phyloP scores from a whole-genome alignment of 2,888 invertebrate genomes.

The Slavum lentiscoides region DNA sequence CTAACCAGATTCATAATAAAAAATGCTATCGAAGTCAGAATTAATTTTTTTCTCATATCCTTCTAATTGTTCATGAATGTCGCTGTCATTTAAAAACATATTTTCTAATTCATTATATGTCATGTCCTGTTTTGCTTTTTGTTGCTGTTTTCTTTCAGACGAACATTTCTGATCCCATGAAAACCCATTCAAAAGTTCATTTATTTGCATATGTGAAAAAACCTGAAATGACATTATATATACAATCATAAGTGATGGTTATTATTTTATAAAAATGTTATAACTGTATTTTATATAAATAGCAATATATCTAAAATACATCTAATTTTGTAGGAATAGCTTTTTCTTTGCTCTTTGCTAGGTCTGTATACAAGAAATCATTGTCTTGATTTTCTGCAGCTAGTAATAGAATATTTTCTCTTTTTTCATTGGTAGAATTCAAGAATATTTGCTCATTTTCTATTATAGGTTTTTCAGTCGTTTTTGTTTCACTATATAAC shows the following conservation, averaged over 20 bases:
- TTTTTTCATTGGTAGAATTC: constrained; percentile 2
- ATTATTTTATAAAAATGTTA: neutral
- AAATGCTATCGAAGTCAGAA: constrained; percentile 35
- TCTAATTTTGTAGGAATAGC: constrained; percentile 14
- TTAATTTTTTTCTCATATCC: constrained; percentile 38
- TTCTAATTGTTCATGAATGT: neutral
- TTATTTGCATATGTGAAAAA: constrained; percentile 41
- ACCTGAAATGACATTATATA: constrained; percentile 13
- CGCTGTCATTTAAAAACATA: constrained; percentile 29
- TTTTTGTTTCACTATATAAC: constrained; percentile 18
- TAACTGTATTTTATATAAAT: neutral
- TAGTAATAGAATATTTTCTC: constrained; percentile 33
- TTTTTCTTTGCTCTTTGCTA: constrained; percentile 9
- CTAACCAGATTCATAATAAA: constrained; percentile 41
- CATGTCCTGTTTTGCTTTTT: constrained; percentile 42
- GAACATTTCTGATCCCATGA: constrained; percentile 29
- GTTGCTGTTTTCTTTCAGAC: constrained; percentile 26
- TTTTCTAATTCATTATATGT: constrained; percentile 39
- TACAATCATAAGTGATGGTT: neutral
- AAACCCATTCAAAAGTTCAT: constrained; percentile 26
- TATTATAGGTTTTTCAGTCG: neutral
- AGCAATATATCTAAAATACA: constrained; percentile 14
- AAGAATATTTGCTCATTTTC: constrained; percentile 1
- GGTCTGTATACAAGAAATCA: constrained; percentile 22
- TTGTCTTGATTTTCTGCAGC: constrained; percentile 39